Base-by-base conservation (phyloP, 2,797 vertebrate genomes). In the Emys orbicularis region DNA sequence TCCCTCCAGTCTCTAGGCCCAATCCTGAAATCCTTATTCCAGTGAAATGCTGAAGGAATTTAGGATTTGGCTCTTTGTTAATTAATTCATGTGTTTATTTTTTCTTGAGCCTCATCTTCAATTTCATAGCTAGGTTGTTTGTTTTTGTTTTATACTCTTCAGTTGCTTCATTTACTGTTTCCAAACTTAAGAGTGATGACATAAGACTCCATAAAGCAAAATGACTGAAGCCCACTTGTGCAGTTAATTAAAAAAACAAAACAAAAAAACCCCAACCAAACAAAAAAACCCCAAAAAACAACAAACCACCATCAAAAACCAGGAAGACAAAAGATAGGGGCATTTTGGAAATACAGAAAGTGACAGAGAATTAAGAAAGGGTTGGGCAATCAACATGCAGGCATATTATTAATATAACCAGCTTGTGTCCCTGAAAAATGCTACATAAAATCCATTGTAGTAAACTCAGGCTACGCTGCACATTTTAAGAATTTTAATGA, bases 331-430 rank as follows among this genome's bases (percentile, higher is more conserved):
- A 87, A 95, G 49, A 56, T 83, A 95, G 91, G 84, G 96, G 90
- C 88, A 81, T 93, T 96, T 97, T 86, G 94, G 92, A 94, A 93
- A 93, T 72, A 21, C 68, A 91, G 96, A 95, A 90, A 44, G 76
- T 76, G 79, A 44, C 95, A 96, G 95, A 96, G 97, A 97, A 97
- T 97, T 83, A 96, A 97, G 97, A 84, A 95, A 96, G 95, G 52
- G 79, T 96, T 41, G 68, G 92, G 74, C 95, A 93, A 96, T 96
- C 96, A 95, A 53, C 47, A 86, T 50, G 95, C 81, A 89, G 81
- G 92, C 10, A 72, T 41, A 84, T 79, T 90, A 94, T 93, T 96
- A 90, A 97, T 95, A 96, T 89, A 97, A 93, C 88, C 90, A 96
- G 81, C 23, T 27, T 89, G 79, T 84, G 74, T 79, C 94, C 96